Evolutionary conservation across 1,140 invertebrate genomes (phyloP), one percentile per base, ranked within the genome.

Genomic region (Bicyclus anynana): DNA sequence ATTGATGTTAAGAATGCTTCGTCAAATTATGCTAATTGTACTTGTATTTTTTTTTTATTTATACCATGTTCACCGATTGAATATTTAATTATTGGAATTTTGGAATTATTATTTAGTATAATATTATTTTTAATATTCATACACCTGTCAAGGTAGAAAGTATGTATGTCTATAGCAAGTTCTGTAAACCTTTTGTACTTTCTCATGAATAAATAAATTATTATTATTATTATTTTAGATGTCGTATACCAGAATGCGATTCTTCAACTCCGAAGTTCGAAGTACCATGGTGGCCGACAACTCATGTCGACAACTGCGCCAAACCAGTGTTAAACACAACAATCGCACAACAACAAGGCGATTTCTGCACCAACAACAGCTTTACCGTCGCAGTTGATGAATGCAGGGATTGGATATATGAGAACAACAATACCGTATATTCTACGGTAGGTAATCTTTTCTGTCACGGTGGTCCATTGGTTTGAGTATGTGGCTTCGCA

Each of bases 321-420:
- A 75, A 52, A 14, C 77, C 83, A 16, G 42, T 78, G 0, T 42
- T 78, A 0, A 69, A 61, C n/a, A 6, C 29, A n/a, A n/a, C n/a
- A n/a, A n/a, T n/a, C 6, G 50, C 18, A 7, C 17, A 14, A 5
- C 6, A 47, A 10, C 12, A 47, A 5, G 53, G 33, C 0, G 38
- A 37, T 5, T 5, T 35, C 0, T 83, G 78, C 14, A 60, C 72
- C 0, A 78, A 79, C 26, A 18, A 38, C 1, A 79, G 69, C 42
- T 86, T 86, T 38, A 69, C 62, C 3, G 50, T 20, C 1, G 14
- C 47, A 6, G 33, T 67, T 7, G 69, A 70, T 23, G 33, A 47
- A 18, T 86, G 83, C 48, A 68, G 50, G 0, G 53, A 69, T 1
- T 86, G 77, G 77, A 62, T 84, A 5, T 86, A 86, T 40, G 83